Base-by-base conservation (phyloP, 1,140 invertebrate genomes). In the Leptonema lineaticorne region DNA sequence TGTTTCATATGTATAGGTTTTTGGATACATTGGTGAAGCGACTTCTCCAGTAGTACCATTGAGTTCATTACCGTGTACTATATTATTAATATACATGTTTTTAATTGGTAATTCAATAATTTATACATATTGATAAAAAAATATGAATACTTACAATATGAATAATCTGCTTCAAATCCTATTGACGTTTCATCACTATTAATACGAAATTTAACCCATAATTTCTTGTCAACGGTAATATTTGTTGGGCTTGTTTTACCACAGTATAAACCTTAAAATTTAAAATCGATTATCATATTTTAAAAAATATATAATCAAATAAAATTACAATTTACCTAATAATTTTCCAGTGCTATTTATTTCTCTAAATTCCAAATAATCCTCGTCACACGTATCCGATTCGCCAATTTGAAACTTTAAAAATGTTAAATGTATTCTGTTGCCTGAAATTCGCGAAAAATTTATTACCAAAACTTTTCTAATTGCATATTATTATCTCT, bases 121-220 rank as follows among this genome's bases (percentile, higher is more conserved):
- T n/a, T n/a, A n/a, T n/a, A n/a, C n/a, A n/a, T n/a, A n/a, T n/a
- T n/a, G n/a, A n/a, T n/a, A 68, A 48, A 8, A 29, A n/a, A 62
- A 53, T 46, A 24, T 63, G 20, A 41, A 45, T 33, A 24, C 79
- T 81, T 78, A 91, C 89, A 75, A 72, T 92, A 83, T 60, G 78
- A 84, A 75, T 91, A 97, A 68, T 89, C 84, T 1, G 88, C 89
- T 18, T 88, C 74, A 77, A 98, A 97, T 57, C 95, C 95, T 72
- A 80, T 79, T 1, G 81, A 87, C 3, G 86, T 86, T 2, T 82
- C 82, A 30, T 85, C 80, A 16, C 81, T 80, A 74, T 90, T 85
- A 71, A 89, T 92, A 69, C 88, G 86, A 76, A 97, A 97, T 76
- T 91, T 90, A 2, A 97, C 82, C 88, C 92, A 96, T 3, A 96